These are phyloP conservation scores for Zelleria hepariella DNA, from an alignment of 2,888 invertebrate genomes.

Conservation along the genomic window DNA sequence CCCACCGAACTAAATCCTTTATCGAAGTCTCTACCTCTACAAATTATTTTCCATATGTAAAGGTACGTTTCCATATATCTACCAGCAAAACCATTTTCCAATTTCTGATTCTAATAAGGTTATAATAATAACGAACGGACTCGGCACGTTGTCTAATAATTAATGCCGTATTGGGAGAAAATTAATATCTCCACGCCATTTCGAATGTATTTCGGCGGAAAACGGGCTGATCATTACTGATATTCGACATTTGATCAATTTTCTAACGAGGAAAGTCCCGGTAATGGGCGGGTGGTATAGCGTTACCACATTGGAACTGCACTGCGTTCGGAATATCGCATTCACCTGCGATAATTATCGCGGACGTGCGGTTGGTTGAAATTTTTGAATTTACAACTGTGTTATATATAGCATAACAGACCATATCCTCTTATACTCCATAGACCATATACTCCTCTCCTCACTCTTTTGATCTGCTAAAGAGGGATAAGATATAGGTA, in stretches of 20 bases:
- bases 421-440: no score
- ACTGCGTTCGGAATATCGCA: conserved; percentile 29
- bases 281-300: conserved; percentile 12
- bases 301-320: conserved; percentile 1
- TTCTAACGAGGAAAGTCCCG: neutral
- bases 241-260: neutral
- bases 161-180: neutral
- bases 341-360: conserved; percentile 23
- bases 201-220: neutral
- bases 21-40: no score
- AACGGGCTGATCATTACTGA: neutral
- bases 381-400: no score
- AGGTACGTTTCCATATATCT: neutral
- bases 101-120: neutral
- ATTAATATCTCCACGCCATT: neutral
- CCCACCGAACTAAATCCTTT: no score
- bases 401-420: no score
- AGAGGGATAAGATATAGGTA: no score
- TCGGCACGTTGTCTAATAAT: neutral
- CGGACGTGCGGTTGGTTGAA: no score
- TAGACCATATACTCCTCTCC: no score
- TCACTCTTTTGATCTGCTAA: no score
- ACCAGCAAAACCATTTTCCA: neutral
- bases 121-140: neutral
- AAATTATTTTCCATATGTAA: no score